Percentiles rank a stretch among this genome's conserved stretches.
Evolutionary conservation across 2,888 invertebrate genomes (phyloP).

Genomic region (Stenichneumon culpator): DNA sequence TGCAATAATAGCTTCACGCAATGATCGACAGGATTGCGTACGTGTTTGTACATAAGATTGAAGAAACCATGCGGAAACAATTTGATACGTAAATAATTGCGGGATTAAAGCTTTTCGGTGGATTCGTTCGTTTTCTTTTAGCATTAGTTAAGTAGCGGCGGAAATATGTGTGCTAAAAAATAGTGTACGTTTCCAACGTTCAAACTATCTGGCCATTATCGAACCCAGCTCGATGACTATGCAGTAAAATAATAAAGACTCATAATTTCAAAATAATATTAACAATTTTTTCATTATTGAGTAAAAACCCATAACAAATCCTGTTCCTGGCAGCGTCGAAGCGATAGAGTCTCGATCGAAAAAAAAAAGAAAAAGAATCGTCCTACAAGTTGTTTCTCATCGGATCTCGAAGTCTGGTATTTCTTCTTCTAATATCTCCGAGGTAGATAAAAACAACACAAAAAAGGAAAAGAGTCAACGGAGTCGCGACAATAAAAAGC

Average conservation of each 20-base stretch:
- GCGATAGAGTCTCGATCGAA: neutral
- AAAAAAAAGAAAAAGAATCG: neutral
- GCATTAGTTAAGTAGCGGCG: neutral
- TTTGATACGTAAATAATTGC: neutral
- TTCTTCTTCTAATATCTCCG: neutral
- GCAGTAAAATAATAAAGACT: constrained; percentile 1
- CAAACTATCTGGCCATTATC: neutral
- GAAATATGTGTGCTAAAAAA: neutral
- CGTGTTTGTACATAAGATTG: neutral
- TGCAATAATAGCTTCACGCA: constrained; percentile 82
- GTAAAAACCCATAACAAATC: neutral
- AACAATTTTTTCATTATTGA: constrained; percentile 8
- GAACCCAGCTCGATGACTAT: neutral
- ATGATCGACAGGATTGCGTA: constrained; percentile 70
- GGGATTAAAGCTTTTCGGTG: neutral
- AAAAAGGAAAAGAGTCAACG: constrained; percentile 34
- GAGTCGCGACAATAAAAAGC: neutral
- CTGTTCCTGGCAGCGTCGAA: neutral
- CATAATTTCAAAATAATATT: neutral
- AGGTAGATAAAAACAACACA: constrained; percentile 14
- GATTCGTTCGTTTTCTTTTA: neutral
- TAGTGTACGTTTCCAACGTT: neutral
- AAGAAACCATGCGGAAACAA: neutral
- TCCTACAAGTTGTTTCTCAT: neutral
- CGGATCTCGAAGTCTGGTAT: neutral